Conservation (phyloP, 2,888 invertebrate genomes). For the Melikaiella ostensackeni region DNA sequence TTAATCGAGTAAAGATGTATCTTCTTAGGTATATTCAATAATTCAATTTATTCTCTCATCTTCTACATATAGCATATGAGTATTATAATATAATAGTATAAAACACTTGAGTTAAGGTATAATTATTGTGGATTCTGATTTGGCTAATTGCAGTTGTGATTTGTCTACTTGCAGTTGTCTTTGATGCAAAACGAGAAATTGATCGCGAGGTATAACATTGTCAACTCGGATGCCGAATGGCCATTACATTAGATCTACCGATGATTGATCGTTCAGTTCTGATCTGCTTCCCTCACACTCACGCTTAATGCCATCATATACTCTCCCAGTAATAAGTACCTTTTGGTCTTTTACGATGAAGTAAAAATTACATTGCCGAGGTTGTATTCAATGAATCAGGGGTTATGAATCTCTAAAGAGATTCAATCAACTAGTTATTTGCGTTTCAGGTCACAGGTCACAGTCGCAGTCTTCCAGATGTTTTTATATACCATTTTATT, state of each 20-base stretch:
- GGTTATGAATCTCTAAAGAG: neutral
- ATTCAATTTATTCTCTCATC: neutral
- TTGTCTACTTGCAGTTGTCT: neutral
- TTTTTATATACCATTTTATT: too few relatives aligned
- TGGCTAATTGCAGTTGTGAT: neutral
- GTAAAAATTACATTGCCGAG: conserved; percentile 2
- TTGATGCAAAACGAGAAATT: neutral
- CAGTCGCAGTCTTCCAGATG: too few relatives aligned
- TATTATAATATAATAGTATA: too few relatives aligned
- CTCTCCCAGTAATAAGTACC: conserved; percentile 25
- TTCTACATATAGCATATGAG: too few relatives aligned
- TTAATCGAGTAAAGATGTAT: too few relatives aligned
- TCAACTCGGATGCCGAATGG: conserved; percentile 6
- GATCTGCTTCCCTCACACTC: conserved; percentile 25
- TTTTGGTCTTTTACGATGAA: conserved; percentile 5
- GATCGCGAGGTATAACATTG: neutral
- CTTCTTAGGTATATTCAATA: too few relatives aligned
- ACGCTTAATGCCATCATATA: neutral
- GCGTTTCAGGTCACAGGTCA: too few relatives aligned
- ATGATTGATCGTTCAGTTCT: conserved; percentile 13
- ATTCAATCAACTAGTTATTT: neutral
- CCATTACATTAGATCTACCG: neutral
- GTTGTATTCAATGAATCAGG: conserved; percentile 4
- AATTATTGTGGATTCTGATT: neutral
- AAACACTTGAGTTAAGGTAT: neutral